Base-by-base conservation (phyloP, 2,888 invertebrate genomes). In the Nomada fabriciana region DNA sequence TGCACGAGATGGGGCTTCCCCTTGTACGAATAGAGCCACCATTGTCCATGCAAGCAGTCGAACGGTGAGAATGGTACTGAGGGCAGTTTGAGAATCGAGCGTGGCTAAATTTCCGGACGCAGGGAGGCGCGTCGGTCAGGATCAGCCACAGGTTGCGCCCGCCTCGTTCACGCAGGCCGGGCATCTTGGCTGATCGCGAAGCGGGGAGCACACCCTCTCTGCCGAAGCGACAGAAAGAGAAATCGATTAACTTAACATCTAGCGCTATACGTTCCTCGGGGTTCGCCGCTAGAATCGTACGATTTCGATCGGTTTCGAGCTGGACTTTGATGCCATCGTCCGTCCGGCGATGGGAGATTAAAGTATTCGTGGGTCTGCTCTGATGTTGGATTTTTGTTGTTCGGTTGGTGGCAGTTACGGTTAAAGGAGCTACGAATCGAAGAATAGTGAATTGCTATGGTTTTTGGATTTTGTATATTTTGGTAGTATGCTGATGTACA, bases 91-190 rank as follows among this genome's bases (percentile, higher is more conserved):
- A 90, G 91, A 89, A 90, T 90, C 86, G 91, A 92, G 91, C 90
- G 91, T 91, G 87, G 90, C 83, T 91, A 88, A 91, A 91, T 90
- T 91, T 91, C 91, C 91, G 92, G 91, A 90, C 90, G 90, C 89
- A 89, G 91, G 90, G 91, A 90, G 92, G 92, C 91, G 92, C 91
- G 89, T 85, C 92, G 90, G 91, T 93, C 92, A 92, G 91, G 90
- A 92, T 92, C 91, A 93, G 93, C 93, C 91, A 93, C 93, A 93
- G 93, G 93, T 93, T 93, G 93, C 91, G 93, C 87, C 78, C 83
- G 88, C 72, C 83, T 84, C 86, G 88, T 86, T 83, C 88, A 88
- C 88, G 86, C 88, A 88, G 84, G 80, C 81, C 70, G 79, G 86
- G 85, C 85, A 83, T 88, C 88, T 83, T 75, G 88, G 82, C 71